A percentile compares a stretch with the other conserved stretches of the same genome.
Evolutionary conservation across 2,797 vertebrate species (phyloP).

Genomic region (Sebastes vulpes): DNA sequence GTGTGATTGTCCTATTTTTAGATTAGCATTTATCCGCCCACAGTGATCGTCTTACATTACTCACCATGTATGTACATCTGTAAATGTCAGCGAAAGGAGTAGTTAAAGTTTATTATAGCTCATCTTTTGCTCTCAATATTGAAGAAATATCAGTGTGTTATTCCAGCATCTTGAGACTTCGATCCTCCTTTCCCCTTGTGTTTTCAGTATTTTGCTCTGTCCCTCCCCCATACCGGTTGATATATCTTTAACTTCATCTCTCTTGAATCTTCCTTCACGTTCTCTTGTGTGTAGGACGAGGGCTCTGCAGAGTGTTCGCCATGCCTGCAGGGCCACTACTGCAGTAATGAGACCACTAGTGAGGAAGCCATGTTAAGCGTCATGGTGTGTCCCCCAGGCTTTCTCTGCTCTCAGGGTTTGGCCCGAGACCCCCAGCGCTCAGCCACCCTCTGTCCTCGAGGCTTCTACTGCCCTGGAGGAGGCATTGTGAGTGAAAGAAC

Average conservation of each 20-base stretch:
- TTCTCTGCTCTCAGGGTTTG: constrained; percentile 90
- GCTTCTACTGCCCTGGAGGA: constrained; percentile 91
- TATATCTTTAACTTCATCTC: constrained; percentile 68
- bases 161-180: constrained; percentile 30
- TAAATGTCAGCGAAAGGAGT: constrained; percentile 43
- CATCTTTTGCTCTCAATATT: constrained; percentile 5
- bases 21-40: constrained; percentile 57
- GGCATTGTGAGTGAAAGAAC: constrained; percentile 82
- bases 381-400: constrained; percentile 90
- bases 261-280: constrained; percentile 41
- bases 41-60: constrained; percentile 57
- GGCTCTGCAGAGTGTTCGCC: constrained; percentile 87
- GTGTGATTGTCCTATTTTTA: constrained; percentile 64
- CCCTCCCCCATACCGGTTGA: constrained; percentile 63
- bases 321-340: constrained; percentile 90
- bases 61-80: constrained; percentile 56
- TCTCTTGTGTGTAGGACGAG: constrained; percentile 83
- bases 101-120: constrained; percentile 29
- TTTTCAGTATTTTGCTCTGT: constrained; percentile 40
- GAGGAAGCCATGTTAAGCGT: constrained; percentile 88
- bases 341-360: constrained; percentile 90
- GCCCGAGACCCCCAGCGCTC: constrained; percentile 86
- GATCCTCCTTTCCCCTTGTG: constrained; percentile 17
- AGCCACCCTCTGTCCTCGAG: constrained; percentile 88
- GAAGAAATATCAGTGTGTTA: constrained; percentile 3